phyloP scores from a whole-genome alignment of 2,797 vertebrate species.

The Rhinogobio ventralis region DNA sequence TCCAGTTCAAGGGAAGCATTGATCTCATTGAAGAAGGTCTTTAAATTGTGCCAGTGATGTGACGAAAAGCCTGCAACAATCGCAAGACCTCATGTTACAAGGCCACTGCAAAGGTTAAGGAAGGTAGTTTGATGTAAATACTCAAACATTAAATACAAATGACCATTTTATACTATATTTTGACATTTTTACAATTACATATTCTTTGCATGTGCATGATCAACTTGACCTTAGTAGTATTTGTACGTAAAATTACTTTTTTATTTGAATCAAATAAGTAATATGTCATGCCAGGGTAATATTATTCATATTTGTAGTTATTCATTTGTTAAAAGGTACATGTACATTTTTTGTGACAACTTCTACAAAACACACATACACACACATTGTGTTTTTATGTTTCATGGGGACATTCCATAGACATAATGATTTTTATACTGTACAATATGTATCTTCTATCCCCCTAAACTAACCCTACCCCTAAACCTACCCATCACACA shows the following conservation, averaged over 20 bases:
- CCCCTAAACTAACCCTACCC: too few species aligned
- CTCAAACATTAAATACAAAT: not conserved
- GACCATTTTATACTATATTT: not conserved
- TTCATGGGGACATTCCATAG: too few species aligned
- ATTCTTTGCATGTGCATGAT: not conserved
- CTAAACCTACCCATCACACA: too few species aligned
- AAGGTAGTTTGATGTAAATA: not conserved
- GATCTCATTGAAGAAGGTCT: slow-evolving; percentile 27
- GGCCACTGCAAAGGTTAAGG: not conserved
- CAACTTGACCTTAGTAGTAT: not conserved
- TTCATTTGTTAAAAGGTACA: not conserved
- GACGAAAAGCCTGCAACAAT: not conserved
- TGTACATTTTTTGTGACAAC: not conserved
- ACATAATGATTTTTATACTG: too few species aligned
- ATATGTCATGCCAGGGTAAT: not conserved
- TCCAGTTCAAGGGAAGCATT: slow-evolving; percentile 42
- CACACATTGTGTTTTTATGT: too few species aligned
- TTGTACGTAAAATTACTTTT: not conserved
- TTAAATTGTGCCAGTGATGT: slow-evolving; percentile 10
- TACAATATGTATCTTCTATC: too few species aligned
- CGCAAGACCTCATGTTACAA: not conserved
- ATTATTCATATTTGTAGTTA: not conserved
- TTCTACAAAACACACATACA: not conserved
- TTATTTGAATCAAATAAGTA: not conserved
- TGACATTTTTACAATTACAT: not conserved